These are phyloP conservation scores for Hecatera dysodea DNA, from an alignment of 2,888 invertebrate genomes.

Conservation along the genomic window DNA sequence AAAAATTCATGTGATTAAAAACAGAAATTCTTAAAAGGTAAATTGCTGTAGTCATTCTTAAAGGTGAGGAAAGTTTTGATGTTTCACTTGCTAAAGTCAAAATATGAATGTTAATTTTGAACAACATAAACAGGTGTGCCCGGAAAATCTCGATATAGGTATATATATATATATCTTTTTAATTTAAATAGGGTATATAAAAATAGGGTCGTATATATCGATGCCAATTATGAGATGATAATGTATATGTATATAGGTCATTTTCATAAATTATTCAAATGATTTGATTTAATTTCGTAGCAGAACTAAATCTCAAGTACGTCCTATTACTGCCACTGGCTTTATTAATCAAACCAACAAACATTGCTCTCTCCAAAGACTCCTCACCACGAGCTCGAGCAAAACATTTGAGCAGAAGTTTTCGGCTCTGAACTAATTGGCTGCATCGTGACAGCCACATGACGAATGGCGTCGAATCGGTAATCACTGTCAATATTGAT, in stretches of 20 bases:
- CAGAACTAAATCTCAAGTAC: background rate
- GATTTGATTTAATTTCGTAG: background rate
- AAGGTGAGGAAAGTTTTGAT: constrained; percentile 19
- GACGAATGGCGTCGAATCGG: constrained; percentile 50
- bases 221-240: background rate
- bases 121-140: background rate
- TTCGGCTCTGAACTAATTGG: constrained; percentile 53
- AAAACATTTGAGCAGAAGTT: constrained; percentile 31
- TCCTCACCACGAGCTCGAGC: constrained; percentile 15
- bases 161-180: no score
- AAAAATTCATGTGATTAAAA: constrained; percentile 46
- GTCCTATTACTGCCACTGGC: background rate
- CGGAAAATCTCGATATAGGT: background rate
- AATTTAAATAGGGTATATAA: no score
- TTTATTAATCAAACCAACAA: background rate
- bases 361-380: background rate
- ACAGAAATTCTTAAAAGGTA: constrained; percentile 31
- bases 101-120: constrained; percentile 12
- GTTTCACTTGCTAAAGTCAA: constrained; percentile 22
- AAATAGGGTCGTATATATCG: no score
- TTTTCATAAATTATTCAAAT: background rate
- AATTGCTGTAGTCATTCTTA: constrained; percentile 15
- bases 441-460: constrained; percentile 52
- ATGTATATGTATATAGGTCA: background rate
- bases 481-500: constrained; percentile 58